Conservation (phyloP, 2,113 vertebrate genomes). For the Burhinus bistriatus region DNA sequence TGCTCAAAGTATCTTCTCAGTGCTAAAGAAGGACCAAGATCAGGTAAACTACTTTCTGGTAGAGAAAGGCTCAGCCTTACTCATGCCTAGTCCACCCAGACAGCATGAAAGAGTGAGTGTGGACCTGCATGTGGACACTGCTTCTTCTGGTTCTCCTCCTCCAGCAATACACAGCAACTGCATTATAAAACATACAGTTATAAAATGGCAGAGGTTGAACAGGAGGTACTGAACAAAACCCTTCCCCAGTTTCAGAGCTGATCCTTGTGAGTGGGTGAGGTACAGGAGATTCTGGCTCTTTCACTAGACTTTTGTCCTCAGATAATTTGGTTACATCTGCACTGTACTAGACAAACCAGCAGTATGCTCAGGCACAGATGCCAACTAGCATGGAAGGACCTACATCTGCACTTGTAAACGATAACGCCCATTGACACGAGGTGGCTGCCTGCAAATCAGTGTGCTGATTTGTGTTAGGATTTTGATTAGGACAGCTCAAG, state of each 20-base stretch:
- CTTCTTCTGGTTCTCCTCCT: background rate
- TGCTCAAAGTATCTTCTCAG: background rate
- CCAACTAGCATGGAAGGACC: background rate
- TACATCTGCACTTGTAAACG: background rate
- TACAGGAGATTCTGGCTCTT: background rate
- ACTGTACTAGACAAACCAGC: no score
- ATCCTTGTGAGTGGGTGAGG: background rate
- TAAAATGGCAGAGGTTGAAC: background rate
- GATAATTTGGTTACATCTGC: background rate
- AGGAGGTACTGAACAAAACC: background rate
- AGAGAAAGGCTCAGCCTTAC: background rate
- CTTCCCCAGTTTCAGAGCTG: background rate
- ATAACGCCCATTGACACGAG: accelerated
- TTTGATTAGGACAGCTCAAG: background rate
- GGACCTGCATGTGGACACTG: background rate
- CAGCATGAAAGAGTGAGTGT: background rate
- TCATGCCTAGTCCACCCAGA: background rate
- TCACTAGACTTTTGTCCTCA: background rate
- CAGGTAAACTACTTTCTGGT: background rate
- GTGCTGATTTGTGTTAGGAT: background rate
- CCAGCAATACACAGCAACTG: background rate
- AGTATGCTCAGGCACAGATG: background rate
- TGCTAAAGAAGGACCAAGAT: background rate
- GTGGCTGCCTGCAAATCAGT: background rate
- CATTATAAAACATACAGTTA: background rate